phyloP scores from a whole-genome alignment of 2,888 invertebrate genomes.

The Pyralis farinalis region DNA sequence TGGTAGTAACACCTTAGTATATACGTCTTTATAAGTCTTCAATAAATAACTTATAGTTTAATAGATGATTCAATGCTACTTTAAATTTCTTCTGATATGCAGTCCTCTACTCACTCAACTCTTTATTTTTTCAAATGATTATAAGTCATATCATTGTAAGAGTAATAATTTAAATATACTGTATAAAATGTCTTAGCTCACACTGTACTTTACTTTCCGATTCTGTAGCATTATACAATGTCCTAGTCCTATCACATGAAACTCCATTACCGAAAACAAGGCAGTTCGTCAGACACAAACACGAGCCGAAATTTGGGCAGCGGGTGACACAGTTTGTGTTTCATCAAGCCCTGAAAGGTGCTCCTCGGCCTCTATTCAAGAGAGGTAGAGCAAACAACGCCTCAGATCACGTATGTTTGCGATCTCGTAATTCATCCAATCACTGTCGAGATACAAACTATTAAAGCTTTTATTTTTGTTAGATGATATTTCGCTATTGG shows the following conservation, averaged over 20 bases:
- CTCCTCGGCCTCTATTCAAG: conserved; percentile 46
- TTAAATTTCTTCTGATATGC: too few species aligned
- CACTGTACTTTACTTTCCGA: background rate
- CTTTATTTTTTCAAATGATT: too few species aligned
- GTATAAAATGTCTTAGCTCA: too few species aligned
- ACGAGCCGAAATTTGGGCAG: conserved; percentile 60
- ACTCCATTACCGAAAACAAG: conserved; percentile 50
- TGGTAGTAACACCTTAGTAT: too few species aligned
- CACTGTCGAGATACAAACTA: conserved; percentile 41
- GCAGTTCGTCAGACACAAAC: conserved; percentile 60
- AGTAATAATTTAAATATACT: too few species aligned
- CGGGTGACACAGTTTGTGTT: conserved; percentile 74
- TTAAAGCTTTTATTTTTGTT: conserved; percentile 6
- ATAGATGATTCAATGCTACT: too few species aligned
- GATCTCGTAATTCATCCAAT: conserved; percentile 59
- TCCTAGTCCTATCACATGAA: conserved; percentile 26
- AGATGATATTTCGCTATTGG: too few species aligned
- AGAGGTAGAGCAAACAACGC: conserved; percentile 50
- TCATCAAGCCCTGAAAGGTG: conserved; percentile 66
- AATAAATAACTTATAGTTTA: too few species aligned
- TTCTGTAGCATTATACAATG: background rate
- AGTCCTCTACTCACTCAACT: too few species aligned
- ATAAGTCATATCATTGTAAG: too few species aligned
- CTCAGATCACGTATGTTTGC: conserved; percentile 51
- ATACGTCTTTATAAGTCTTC: too few species aligned